Conservation (phyloP, 2,888 invertebrate species). For the Rhagonycha fulva region DNA sequence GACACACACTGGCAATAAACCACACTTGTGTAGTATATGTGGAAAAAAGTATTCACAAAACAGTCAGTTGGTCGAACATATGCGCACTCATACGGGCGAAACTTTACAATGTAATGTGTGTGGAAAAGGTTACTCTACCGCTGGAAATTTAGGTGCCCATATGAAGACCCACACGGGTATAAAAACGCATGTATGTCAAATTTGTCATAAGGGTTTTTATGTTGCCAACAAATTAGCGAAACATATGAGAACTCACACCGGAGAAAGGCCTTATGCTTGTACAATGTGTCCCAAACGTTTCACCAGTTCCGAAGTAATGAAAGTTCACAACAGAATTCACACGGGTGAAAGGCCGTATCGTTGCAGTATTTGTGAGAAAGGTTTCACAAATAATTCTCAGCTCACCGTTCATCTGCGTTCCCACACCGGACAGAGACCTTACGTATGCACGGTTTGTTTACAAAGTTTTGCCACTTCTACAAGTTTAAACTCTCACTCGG, state of each 20-base stretch:
- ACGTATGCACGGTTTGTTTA: constrained; percentile 33
- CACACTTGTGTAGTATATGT: constrained; percentile 40
- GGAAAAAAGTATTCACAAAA: constrained; percentile 42
- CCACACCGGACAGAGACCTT: constrained; percentile 32
- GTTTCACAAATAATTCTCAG: constrained; percentile 38
- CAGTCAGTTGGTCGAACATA: constrained; percentile 38
- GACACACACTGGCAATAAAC: constrained; percentile 40
- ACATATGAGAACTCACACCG: constrained; percentile 49
- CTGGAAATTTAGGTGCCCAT: constrained; percentile 40
- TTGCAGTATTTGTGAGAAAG: constrained; percentile 35
- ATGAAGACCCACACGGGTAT: constrained; percentile 45
- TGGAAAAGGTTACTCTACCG: constrained; percentile 39
- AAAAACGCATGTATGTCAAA: constrained; percentile 40
- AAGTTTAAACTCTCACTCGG: constrained; percentile 27
- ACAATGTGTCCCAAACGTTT: constrained; percentile 37
- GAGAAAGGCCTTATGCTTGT: constrained; percentile 48
- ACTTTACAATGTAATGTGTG: constrained; percentile 39
- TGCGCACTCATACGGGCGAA: constrained; percentile 45
- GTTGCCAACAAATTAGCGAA: constrained; percentile 43
- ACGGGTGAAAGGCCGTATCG: constrained; percentile 38
- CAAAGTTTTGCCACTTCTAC: constrained; percentile 33
- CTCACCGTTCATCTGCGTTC: constrained; percentile 35
- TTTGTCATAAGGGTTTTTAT: constrained; percentile 43
- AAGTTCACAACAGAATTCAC: constrained; percentile 36
- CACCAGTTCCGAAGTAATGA: constrained; percentile 36